phyloP scores from a whole-genome alignment of 2,888 invertebrate species.

The Nomada goodeniana region DNA sequence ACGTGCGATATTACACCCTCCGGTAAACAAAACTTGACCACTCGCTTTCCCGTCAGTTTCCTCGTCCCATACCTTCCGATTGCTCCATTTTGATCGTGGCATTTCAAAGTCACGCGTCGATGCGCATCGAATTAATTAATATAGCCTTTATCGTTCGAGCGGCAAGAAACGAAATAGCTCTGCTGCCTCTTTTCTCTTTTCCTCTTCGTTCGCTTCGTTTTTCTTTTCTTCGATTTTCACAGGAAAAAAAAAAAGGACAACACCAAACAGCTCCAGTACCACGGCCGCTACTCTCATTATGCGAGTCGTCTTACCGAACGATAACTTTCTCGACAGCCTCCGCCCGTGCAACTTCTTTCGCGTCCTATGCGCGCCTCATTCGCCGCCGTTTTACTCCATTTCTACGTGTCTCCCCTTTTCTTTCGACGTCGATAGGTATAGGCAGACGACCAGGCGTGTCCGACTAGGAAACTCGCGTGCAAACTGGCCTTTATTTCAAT shows the following conservation, averaged over 20 bases:
- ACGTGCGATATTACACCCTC: too few species aligned
- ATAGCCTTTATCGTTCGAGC: constrained; percentile 41
- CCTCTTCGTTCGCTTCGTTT: too few species aligned
- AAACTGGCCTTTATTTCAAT: constrained; percentile 72
- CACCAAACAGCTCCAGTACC: neutral
- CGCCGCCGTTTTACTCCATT: neutral
- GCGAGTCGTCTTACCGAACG: constrained; percentile 46
- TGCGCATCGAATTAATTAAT: constrained; percentile 62
- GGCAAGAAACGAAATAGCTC: constrained; percentile 34
- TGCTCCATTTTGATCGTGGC: constrained; percentile 32
- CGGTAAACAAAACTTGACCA: too few species aligned
- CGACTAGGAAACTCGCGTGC: constrained; percentile 61
- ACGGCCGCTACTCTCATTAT: constrained; percentile 49
- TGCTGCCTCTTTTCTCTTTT: neutral
- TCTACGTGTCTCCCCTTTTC: neutral
- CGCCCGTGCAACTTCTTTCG: neutral
- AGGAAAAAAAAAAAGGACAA: constrained; percentile 14
- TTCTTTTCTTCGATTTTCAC: neutral
- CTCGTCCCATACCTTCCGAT: constrained; percentile 7
- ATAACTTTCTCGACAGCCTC: constrained; percentile 61
- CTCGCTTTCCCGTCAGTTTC: too few species aligned
- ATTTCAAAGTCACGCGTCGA: constrained; percentile 51
- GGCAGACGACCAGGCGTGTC: constrained; percentile 18
- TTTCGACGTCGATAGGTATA: neutral
- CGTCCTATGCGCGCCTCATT: too few species aligned